Percentiles rank a stretch among this genome's conserved stretches.
Evolutionary conservation across 1,140 invertebrate genomes (phyloP).

Genomic region (Hypsibius dujardini): DNA sequence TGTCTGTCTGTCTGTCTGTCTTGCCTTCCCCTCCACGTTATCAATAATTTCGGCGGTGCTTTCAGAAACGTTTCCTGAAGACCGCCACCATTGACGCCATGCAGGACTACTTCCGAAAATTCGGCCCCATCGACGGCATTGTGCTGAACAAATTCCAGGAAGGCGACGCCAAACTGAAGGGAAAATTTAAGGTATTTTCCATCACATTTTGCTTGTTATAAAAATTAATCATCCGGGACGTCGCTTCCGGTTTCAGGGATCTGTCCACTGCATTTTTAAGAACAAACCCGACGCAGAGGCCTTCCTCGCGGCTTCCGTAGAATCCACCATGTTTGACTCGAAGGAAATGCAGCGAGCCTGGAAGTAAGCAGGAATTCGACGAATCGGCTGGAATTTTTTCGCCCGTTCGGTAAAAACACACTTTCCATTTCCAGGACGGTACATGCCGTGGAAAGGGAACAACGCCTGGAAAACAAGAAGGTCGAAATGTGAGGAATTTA

Average conservation of each 20-base stretch:
- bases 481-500: neutral
- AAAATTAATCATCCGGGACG: conserved; percentile 20
- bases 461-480: neutral
- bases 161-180: conserved; percentile 29
- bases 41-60: too few relatives aligned
- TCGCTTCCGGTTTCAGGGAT: conserved; percentile 68
- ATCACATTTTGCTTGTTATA: neutral
- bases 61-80: conserved; percentile 16
- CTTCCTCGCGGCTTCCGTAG: conserved; percentile 39
- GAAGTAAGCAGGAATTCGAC: conserved; percentile 50
- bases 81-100: conserved; percentile 10
- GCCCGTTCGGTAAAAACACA: too few relatives aligned
- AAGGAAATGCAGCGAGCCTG: conserved; percentile 48
- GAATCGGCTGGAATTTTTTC: too few relatives aligned
- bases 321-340: conserved; percentile 52
- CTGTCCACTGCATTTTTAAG: conserved; percentile 65
- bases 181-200: conserved; percentile 22
- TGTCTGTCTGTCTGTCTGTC: too few relatives aligned
- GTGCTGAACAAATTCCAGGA: conserved; percentile 19
- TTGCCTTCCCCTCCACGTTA: too few relatives aligned
- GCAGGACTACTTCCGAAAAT: conserved; percentile 1
- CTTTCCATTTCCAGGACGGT: neutral
- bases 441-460: neutral
- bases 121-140: neutral
- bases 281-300: conserved; percentile 49